phyloP scores from a whole-genome alignment of 1,140 invertebrate genomes.

The Telenomus remus region DNA sequence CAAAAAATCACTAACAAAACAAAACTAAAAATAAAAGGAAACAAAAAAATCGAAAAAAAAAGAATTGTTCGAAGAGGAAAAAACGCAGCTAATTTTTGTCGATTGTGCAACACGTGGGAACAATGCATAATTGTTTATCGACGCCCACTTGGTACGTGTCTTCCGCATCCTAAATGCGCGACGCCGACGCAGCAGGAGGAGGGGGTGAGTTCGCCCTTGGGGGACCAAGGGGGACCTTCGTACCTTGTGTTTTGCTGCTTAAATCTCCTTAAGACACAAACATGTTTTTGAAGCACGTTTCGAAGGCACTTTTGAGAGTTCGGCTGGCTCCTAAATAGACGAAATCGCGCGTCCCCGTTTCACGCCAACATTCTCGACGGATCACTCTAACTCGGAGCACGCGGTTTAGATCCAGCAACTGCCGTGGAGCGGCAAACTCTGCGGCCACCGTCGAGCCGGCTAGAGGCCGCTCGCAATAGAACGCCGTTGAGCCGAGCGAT shows the following conservation, averaged over 20 bases:
- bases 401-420: constrained; percentile 63
- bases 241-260: too few relatives aligned
- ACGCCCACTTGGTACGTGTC: constrained; percentile 7
- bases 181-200: constrained; percentile 18
- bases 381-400: constrained; percentile 5
- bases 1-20: too few relatives aligned
- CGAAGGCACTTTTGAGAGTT: constrained; percentile 9
- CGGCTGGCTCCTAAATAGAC: constrained; percentile 22
- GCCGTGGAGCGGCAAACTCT: constrained; percentile 71
- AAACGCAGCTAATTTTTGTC: too few relatives aligned
- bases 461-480: constrained; percentile 58
- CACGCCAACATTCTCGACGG: constrained; percentile 28
- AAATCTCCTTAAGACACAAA: constrained; percentile 8
- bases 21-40: too few relatives aligned
- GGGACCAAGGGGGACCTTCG: neutral
- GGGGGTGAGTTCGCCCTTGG: neutral
- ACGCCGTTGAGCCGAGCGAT: constrained; percentile 46
- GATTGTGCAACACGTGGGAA: constrained; percentile 2
- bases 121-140: constrained; percentile 20
- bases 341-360: constrained; percentile 28
- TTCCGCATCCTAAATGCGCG: constrained; percentile 35
- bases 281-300: constrained; percentile 33
- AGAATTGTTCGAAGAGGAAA: neutral
- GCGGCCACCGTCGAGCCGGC: constrained; percentile 60
- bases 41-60: neutral